These are phyloP conservation scores for Thalpophila matura DNA, from an alignment of 2,888 invertebrate genomes.

Conservation along the genomic window DNA sequence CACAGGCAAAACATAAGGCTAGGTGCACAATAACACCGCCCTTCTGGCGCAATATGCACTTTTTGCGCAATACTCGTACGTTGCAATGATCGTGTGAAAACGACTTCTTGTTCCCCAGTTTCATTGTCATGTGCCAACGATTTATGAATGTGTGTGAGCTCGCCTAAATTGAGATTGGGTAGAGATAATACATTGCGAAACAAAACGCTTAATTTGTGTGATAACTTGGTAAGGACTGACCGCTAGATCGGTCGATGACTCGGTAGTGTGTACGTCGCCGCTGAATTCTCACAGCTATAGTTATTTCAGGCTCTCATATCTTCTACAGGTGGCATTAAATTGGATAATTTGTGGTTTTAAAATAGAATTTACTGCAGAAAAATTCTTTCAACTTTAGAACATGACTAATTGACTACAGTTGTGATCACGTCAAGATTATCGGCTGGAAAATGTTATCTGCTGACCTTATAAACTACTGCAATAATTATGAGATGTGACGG, in stretches of 20 bases:
- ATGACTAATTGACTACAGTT: not conserved
- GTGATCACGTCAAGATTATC: not conserved
- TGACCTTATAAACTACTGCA: too few relatives aligned
- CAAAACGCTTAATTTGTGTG: constrained; percentile 62
- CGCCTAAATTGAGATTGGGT: constrained; percentile 74
- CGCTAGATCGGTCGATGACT: constrained; percentile 63
- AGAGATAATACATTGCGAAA: constrained; percentile 78
- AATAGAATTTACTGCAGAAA: constrained; percentile 20
- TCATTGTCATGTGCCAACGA: constrained; percentile 83
- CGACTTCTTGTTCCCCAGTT: constrained; percentile 77
- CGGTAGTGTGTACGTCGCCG: constrained; percentile 19
- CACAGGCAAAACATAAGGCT: constrained; percentile 65
- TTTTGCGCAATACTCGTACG: constrained; percentile 74
- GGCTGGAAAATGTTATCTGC: too few relatives aligned
- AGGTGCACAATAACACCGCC: constrained; percentile 75
- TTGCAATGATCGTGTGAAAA: constrained; percentile 83
- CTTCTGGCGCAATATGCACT: constrained; percentile 79
- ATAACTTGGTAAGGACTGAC: constrained; percentile 52
- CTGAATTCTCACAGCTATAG: constrained; percentile 52
- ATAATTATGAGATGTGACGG: too few relatives aligned
- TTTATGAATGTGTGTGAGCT: constrained; percentile 73
- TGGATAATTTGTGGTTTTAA: constrained; percentile 29
- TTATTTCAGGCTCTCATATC: constrained; percentile 19
- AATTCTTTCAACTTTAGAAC: not conserved
- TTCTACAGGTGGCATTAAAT: constrained; percentile 26